phyloP scores from a whole-genome alignment of 2,888 invertebrate genomes.

The Adela reaumurella region DNA sequence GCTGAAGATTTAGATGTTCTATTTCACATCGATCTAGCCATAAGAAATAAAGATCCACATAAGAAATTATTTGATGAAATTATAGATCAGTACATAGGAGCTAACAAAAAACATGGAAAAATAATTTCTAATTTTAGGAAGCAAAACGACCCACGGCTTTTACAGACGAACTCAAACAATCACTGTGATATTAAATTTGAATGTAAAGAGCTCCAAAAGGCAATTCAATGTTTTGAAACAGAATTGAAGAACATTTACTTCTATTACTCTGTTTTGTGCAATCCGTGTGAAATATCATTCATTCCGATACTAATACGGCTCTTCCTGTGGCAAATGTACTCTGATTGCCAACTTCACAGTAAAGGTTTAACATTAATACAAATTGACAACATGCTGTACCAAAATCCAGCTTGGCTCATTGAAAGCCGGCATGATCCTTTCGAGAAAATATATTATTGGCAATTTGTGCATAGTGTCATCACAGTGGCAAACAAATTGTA shows the following conservation, averaged over 20 bases:
- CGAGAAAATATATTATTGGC: constrained; percentile 60
- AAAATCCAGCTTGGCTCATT: constrained; percentile 43
- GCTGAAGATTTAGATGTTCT: constrained; percentile 37
- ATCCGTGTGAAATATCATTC: constrained; percentile 28
- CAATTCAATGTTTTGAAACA: constrained; percentile 41
- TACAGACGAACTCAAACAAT: no score
- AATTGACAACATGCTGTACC: constrained; percentile 44
- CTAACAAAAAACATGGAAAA: constrained; percentile 20
- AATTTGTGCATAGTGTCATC: constrained; percentile 55
- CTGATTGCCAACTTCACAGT: constrained; percentile 50
- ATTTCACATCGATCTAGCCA: constrained; percentile 39
- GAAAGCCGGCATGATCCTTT: constrained; percentile 50
- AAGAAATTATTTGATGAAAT: constrained; percentile 23
- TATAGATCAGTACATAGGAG: constrained; percentile 27
- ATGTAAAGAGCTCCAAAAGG: constrained; percentile 36
- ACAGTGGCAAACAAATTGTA: constrained; percentile 47
- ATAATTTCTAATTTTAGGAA: constrained; percentile 7
- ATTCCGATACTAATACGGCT: constrained; percentile 46
- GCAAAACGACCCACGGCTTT: no score
- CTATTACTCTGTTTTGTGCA: constrained; percentile 46
- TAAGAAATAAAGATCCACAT: constrained; percentile 28
- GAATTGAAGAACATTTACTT: constrained; percentile 48
- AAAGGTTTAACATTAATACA: constrained; percentile 47
- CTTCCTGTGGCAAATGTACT: constrained; percentile 59
- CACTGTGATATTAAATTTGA: constrained; percentile 32